Base-by-base conservation (phyloP, 2,797 vertebrate species). In the Sitta carolinensis region DNA sequence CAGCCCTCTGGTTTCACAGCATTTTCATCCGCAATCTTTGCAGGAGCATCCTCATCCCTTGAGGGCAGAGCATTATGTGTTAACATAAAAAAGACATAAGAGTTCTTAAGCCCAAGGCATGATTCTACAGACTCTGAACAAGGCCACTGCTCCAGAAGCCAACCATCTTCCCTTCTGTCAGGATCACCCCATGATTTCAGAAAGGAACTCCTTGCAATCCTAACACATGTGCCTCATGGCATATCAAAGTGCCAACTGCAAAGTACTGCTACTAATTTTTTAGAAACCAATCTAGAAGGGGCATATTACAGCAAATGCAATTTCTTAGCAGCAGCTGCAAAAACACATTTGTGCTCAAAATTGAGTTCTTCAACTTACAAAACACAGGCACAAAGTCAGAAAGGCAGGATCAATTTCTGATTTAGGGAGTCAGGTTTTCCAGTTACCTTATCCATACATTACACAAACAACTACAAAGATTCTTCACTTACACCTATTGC, bases 11-110 rank as follows among this genome's bases (percentile, higher is more conserved):
- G 99, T 89, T 99, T 99, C 84, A 98, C 98, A 2, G 99, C 99
- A 1, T 98, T 98, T 59, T 99, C 99, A 96, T 99, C 99, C 0
- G 98, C 91, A 2, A 99, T 96, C 98, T 99, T 99, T 85, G 99
- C 98, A 6, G 99, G 98, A 74, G 99, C 99, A 42, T 99, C 99
- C 95, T 99, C 99, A 93, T 99, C 99, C 99, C 99, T 99, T 83
- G 30, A 89, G 72, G 48, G 14, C 9, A 63, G 36, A 83, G 84
- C 73, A 74, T 77, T 11, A n/a, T 13, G 4, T 22, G 48, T 93
- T 58, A 91, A 69, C 16, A 84, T 13, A 72, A 13, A 75, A 17
- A 27, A 52, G 5, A 29, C 1, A 0, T 1, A 14, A 3, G 42
- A 89, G 23, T 55, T 91, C 62, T 81, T 59, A 62, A 91, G 8